phyloP scores from a whole-genome alignment of 2,888 invertebrate genomes.

The Fabriciana adippe region DNA sequence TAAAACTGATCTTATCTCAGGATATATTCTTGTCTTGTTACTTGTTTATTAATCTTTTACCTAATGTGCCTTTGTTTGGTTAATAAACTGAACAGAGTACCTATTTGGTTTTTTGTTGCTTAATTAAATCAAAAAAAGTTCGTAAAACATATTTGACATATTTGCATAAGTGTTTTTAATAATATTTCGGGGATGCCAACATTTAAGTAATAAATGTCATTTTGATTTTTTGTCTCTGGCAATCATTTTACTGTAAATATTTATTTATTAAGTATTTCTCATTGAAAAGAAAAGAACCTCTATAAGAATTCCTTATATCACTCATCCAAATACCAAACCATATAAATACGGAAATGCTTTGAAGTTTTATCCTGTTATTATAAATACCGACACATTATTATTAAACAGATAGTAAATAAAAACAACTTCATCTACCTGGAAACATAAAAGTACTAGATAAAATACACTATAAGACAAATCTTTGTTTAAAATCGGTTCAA shows the following conservation, averaged over 20 bases:
- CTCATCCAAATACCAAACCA: constrained; percentile 5
- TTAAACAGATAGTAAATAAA: background rate
- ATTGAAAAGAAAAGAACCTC: background rate
- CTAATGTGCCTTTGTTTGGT: background rate
- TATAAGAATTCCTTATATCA: background rate
- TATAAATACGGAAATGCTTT: background rate
- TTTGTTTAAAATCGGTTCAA: constrained; percentile 67
- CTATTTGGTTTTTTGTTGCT: background rate
- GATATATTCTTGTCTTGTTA: constrained; percentile 26
- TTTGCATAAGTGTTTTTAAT: too few relatives aligned
- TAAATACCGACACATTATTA: background rate
- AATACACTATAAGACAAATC: constrained; percentile 41
- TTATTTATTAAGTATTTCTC: background rate
- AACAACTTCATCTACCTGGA: constrained; percentile 22
- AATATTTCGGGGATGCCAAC: background rate
- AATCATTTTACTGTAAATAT: too few relatives aligned
- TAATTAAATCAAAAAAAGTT: background rate
- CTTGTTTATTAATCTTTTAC: constrained; percentile 1
- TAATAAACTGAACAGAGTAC: background rate
- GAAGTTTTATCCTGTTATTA: background rate
- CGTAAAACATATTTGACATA: too few relatives aligned
- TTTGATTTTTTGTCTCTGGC: too few relatives aligned
- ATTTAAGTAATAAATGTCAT: background rate
- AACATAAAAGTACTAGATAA: constrained; percentile 32
- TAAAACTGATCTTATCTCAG: constrained; percentile 32